Base-by-base conservation (phyloP, 2,113 vertebrate genomes). In the Dolichotis patagonum region DNA sequence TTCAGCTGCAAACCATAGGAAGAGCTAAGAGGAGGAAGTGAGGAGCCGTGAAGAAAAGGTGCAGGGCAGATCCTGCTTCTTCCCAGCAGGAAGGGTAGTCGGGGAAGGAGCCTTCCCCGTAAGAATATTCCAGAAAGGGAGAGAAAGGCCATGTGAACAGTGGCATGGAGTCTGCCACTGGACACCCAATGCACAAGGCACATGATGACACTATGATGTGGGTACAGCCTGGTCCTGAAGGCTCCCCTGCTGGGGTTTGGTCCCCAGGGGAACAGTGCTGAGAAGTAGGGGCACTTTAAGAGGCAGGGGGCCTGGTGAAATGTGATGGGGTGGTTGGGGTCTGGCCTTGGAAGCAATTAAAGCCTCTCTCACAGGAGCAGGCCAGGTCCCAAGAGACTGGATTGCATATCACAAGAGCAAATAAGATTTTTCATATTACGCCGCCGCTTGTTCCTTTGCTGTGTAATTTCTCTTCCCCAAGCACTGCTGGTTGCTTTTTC, bases 11-110 rank as follows among this genome's bases (percentile, higher is more conserved):
- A 78, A 69, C 19, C 43, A 3, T 7, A 17, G 63, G 30, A 19
- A 46, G 24, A 2, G 26, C 14, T 30, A 7, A 5, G 5, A 10
- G 35, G 3, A 13, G 49, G 1, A 3, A 30, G 71, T 3, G 24
- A 26, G 20, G 5, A 14, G 22, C 4, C n/a, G 1, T 17, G 38
- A n/a, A 26, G n/a, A 63, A 62, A 63, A 65, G 41, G n/a, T n/a
- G 35, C 62, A 1, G 38, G 17, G 41, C 5, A 19, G 5, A 17
- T 56, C 30, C 67, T 83, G 81, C 49, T 82, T 82, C 26, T 22
- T 17, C 85, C 56, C 73, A 41, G 85, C 52, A 1, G 0, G 52
- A 90, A 63, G 43, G 35, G 35, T 28, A 32, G 8, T 20, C 46
- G 14, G 4, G 26, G 43, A 65, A 88, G 54, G 52, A 69, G 38